A percentile compares a stretch with the other conserved stretches of the same genome.
Conservation (phyloP, 2,888 invertebrate genomes). For the Heliconius charithonia region DNA sequence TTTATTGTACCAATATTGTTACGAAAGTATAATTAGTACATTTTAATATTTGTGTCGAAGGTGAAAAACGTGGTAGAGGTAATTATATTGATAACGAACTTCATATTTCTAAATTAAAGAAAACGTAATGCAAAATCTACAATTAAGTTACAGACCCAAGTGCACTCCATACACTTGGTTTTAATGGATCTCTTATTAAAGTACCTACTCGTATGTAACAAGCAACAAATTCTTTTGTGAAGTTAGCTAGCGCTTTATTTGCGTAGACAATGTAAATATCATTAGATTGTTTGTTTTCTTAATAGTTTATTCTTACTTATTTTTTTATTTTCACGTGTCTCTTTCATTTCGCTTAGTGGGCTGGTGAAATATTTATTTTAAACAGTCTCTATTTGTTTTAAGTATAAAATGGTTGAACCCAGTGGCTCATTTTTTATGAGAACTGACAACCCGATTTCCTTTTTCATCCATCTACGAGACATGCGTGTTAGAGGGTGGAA, state of each 20-base stretch:
- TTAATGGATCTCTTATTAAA: background rate
- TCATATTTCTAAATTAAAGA: conserved; percentile 2
- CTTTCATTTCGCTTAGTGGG: background rate
- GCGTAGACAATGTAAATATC: background rate
- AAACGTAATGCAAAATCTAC: background rate
- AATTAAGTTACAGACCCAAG: background rate
- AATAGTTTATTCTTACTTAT: background rate
- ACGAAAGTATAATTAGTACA: background rate
- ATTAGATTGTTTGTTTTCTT: background rate
- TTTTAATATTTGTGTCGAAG: background rate
- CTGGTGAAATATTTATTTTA: background rate
- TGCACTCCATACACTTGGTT: background rate
- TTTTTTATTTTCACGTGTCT: background rate
- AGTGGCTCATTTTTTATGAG: background rate
- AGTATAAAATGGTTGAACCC: background rate
- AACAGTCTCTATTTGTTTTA: background rate
- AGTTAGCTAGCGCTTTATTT: background rate
- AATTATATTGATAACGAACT: background rate
- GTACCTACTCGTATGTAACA: background rate
- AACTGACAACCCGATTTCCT: background rate
- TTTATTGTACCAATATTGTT: background rate
- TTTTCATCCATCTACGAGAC: background rate
- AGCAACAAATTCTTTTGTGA: background rate
- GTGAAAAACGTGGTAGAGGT: background rate
- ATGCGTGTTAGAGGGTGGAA: background rate